Evolutionary conservation across 2,797 vertebrate species (phyloP).

Genomic region (Sebastes alutus): DNA sequence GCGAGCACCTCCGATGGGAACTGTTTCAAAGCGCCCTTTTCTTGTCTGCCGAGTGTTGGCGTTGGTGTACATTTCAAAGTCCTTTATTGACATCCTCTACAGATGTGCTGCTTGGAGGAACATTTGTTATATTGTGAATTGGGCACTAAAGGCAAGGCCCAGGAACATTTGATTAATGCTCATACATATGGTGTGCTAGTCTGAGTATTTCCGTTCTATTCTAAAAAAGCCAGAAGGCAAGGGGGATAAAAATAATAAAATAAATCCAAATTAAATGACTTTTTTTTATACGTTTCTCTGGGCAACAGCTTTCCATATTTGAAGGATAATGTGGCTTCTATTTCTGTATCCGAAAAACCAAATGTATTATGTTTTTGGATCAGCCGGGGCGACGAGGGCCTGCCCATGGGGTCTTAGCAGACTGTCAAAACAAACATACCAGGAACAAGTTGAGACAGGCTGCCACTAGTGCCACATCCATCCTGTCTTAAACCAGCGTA

Average conservation of each 20-base stretch:
- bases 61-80: constrained; percentile 80
- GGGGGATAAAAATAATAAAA: constrained; percentile 5
- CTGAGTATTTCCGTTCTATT: constrained; percentile 41
- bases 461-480: constrained; percentile 79
- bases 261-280: constrained; percentile 58
- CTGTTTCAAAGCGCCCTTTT: constrained; percentile 74
- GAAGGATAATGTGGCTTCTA: constrained; percentile 71
- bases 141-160: constrained; percentile 63
- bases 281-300: constrained; percentile 56
- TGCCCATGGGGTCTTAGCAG: constrained; percentile 71
- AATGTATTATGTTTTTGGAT: constrained; percentile 75
- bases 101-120: constrained; percentile 78
- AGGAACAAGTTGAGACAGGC: constrained; percentile 76
- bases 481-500: constrained; percentile 73
- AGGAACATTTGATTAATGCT: constrained; percentile 74
- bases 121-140: constrained; percentile 74
- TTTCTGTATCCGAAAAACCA: constrained; percentile 72
- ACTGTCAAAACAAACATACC: constrained; percentile 84
- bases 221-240: constrained; percentile 57
- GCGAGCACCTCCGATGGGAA: constrained; percentile 63
- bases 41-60: constrained; percentile 67
- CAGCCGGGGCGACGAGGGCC: constrained; percentile 53
- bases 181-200: constrained; percentile 52
- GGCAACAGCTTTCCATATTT: constrained; percentile 70
- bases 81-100: constrained; percentile 76